These are phyloP conservation scores for Caenorhabditis imperialis DNA, from an alignment of 2,888 invertebrate species.

Conservation along the genomic window DNA sequence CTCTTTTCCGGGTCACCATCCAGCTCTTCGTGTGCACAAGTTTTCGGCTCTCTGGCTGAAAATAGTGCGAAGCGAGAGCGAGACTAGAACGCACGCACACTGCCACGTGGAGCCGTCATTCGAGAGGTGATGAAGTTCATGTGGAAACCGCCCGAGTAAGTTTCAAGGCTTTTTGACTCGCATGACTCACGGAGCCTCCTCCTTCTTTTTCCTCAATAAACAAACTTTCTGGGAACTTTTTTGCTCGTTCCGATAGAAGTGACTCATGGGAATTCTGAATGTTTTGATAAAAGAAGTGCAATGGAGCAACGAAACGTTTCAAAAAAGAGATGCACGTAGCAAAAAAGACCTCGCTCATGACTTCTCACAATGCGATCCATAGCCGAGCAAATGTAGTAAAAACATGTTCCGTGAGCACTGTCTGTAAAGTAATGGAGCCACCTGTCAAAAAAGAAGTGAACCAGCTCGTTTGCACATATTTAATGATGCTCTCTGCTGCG, in stretches of 20 bases:
- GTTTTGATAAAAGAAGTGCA: too few relatives aligned
- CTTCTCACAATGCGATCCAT: too few relatives aligned
- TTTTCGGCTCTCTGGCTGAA: constrained; percentile 12
- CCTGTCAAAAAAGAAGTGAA: too few relatives aligned
- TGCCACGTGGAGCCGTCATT: constrained; percentile 49
- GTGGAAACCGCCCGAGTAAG: constrained; percentile 60
- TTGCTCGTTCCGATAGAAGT: constrained; percentile 1
- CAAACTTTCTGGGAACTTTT: too few relatives aligned
- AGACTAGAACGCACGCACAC: constrained; percentile 20
- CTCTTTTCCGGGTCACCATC: neutral
- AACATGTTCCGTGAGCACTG: too few relatives aligned
- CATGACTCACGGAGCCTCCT: constrained; percentile 27
- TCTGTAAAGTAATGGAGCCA: too few relatives aligned
- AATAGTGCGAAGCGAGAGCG: constrained; percentile 8
- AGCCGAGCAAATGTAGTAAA: too few relatives aligned
- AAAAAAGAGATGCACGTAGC: too few relatives aligned
- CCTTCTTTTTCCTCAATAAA: too few relatives aligned
- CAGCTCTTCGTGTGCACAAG: neutral
- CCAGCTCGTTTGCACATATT: too few relatives aligned
- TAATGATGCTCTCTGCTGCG: constrained; percentile 8
- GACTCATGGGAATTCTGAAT: neutral
- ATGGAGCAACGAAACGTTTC: too few relatives aligned
- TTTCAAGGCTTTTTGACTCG: constrained; percentile 1
- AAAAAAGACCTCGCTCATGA: too few relatives aligned
- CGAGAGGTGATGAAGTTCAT: constrained; percentile 57